Evolutionary conservation across 1,140 invertebrate species (phyloP).

Genomic region (Zophobas morio): DNA sequence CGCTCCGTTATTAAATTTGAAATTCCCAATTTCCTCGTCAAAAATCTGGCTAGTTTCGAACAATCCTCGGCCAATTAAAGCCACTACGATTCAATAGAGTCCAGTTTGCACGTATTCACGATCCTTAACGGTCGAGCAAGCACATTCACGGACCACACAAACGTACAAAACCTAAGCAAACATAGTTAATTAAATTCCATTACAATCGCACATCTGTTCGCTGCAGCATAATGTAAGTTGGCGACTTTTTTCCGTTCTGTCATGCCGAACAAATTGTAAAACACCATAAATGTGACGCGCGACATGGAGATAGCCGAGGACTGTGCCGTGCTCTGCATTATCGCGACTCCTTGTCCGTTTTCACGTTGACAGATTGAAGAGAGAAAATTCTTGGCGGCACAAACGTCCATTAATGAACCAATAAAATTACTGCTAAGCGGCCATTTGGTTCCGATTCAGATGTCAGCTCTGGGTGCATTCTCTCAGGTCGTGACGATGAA

Average conservation of each 20-base stretch:
- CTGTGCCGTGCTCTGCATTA: neutral
- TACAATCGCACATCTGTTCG: conserved; percentile 54
- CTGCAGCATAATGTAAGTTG: conserved; percentile 17
- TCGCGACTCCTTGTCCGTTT: neutral
- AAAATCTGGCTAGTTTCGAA: neutral
- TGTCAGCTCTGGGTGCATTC: neutral
- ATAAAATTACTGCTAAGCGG: conserved; percentile 10
- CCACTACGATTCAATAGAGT: conserved; percentile 53
- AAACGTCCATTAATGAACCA: conserved; percentile 1
- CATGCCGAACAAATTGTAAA: conserved; percentile 28
- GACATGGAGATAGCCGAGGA: conserved; percentile 10
- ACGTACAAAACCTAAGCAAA: conserved; percentile 55
- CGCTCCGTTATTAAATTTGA: no score
- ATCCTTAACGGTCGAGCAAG: conserved; percentile 57
- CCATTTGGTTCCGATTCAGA: neutral
- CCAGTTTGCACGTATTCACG: conserved; percentile 56
- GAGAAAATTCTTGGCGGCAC: neutral
- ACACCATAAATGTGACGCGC: conserved; percentile 25
- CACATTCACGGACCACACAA: conserved; percentile 54
- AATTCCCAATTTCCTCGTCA: neutral
- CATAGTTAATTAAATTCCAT: conserved; percentile 57
- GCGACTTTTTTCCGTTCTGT: conserved; percentile 15
- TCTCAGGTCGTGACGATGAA: neutral
- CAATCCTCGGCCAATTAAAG: conserved; percentile 52
- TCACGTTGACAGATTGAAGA: neutral